These are phyloP conservation scores for Eupithecia subfuscata DNA, from an alignment of 2,888 invertebrate species.

Conservation along the genomic window DNA sequence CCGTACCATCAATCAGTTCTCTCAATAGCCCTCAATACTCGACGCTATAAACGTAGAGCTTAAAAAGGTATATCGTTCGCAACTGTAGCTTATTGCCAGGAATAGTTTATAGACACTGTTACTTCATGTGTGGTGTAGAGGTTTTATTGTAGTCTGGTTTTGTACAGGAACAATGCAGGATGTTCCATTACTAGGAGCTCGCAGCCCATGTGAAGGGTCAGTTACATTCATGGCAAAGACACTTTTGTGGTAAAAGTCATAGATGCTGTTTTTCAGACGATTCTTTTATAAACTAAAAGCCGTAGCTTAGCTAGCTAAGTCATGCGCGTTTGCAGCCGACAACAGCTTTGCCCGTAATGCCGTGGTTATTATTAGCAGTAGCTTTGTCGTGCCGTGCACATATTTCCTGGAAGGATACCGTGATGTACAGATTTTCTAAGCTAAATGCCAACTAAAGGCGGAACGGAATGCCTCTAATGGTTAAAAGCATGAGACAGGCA, in stretches of 20 bases:
- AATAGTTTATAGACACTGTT: conserved; percentile 49
- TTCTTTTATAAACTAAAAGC: background rate
- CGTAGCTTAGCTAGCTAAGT: background rate
- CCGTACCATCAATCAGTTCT: conserved; percentile 38
- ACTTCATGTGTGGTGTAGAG: conserved; percentile 14
- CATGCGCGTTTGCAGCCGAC: background rate
- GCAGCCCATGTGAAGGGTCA: background rate
- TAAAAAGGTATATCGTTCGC: conserved; percentile 50
- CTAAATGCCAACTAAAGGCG: conserved; percentile 19
- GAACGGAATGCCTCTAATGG: conserved; percentile 13
- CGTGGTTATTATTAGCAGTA: conserved; percentile 68
- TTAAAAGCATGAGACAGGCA: background rate
- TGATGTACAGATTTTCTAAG: conserved; percentile 27
- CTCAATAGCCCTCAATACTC: conserved; percentile 36
- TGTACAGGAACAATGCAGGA: background rate
- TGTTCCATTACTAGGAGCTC: background rate
- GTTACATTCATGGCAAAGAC: background rate
- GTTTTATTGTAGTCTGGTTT: conserved; percentile 51
- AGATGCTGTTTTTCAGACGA: background rate
- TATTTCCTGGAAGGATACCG: conserved; percentile 56
- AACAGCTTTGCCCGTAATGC: conserved; percentile 36
- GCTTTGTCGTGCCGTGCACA: conserved; percentile 54
- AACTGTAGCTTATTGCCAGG: conserved; percentile 49
- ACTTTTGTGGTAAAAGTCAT: background rate
- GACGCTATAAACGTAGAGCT: conserved; percentile 33